Evolutionary conservation across 2,113 vertebrate genomes (phyloP).

Genomic region (Nyctereutes procyonoides): DNA sequence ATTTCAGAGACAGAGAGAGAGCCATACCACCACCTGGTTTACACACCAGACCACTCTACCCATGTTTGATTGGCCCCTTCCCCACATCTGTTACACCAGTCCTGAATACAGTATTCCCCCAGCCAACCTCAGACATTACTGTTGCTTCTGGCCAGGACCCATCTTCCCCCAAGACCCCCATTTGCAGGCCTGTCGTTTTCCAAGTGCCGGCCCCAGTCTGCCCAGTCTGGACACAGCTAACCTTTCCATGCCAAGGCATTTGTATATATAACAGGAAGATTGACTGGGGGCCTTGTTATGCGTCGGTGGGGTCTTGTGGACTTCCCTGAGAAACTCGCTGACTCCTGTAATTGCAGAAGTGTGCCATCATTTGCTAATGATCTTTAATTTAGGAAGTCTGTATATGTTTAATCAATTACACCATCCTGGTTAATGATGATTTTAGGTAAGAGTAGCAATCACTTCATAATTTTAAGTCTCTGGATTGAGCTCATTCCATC

Average conservation of each 20-base stretch:
- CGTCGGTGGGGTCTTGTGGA: background rate
- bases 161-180: background rate
- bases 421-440: background rate
- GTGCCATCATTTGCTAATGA: background rate
- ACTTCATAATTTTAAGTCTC: background rate
- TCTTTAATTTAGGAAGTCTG: constrained; percentile 55
- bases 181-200: too few species aligned
- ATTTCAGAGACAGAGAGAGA: too few species aligned
- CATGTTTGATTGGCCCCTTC: background rate
- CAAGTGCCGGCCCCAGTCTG: background rate
- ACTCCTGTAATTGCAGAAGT: background rate
- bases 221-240: background rate
- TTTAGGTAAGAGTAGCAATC: background rate
- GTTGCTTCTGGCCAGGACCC: accelerated
- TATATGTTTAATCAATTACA: constrained; percentile 3
- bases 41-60: background rate
- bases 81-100: accelerated
- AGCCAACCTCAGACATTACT: background rate
- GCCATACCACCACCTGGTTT: background rate
- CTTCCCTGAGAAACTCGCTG: background rate
- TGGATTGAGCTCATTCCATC: background rate
- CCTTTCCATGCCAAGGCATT: background rate
- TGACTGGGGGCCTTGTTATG: background rate
- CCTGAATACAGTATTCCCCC: accelerated
- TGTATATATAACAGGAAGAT: background rate